Evolutionary conservation across 2,797 vertebrate species (phyloP).

Genomic region (Phataginus tetradactyla): DNA sequence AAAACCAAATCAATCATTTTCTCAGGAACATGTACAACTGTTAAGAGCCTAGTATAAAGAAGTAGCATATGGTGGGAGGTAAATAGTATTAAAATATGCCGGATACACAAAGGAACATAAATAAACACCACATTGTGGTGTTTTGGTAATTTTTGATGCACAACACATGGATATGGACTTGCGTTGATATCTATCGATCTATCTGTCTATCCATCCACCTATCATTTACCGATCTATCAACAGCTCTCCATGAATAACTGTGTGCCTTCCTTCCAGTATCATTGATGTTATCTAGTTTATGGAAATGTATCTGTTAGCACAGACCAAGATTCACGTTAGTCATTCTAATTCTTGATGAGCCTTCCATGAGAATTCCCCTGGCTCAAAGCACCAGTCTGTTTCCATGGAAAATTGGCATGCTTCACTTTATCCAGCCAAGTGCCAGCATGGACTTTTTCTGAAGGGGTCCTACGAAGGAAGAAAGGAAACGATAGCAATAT

Average conservation of each 20-base stretch:
- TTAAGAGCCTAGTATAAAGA: slow-evolving; percentile 11
- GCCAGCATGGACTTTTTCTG: not conserved
- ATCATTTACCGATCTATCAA: not conserved
- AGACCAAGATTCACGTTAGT: not conserved
- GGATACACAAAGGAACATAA: not conserved
- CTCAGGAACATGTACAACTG: slow-evolving; percentile 48
- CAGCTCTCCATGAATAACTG: not conserved
- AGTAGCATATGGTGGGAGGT: not conserved
- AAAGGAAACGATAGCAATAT: not conserved
- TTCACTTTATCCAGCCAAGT: not conserved
- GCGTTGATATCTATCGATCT: not conserved
- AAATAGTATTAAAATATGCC: slow-evolving; percentile 42
- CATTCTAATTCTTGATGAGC: not conserved
- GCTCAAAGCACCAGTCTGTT: not conserved
- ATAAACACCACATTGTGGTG: slow-evolving; percentile 15
- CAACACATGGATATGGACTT: not conserved
- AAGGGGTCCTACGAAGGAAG: not conserved
- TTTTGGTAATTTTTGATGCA: slow-evolving; percentile 42
- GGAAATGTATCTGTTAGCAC: not conserved
- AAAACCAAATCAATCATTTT: slow-evolving; percentile 50
- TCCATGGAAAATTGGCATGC: not conserved
- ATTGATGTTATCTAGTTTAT: not conserved
- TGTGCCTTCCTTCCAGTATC: not conserved
- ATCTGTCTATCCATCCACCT: not conserved
- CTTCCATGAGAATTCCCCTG: not conserved